A percentile compares a stretch with the other conserved stretches of the same genome.
phyloP scores from a whole-genome alignment of 23 tunicate genomes.

The Trididemnum nubilum region DNA sequence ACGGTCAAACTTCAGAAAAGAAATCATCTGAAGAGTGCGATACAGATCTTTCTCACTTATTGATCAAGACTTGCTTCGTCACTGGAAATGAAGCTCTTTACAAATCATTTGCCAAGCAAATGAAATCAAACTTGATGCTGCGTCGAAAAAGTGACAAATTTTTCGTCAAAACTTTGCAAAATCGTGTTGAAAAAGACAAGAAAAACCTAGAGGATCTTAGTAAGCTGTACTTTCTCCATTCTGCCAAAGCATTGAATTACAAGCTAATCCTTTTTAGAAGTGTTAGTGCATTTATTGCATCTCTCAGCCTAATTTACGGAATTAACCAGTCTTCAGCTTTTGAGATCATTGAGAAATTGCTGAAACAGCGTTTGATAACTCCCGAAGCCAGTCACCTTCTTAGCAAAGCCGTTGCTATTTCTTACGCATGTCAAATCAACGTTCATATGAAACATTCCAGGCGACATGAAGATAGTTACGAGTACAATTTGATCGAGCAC shows the following conservation, averaged over 20 bases:
- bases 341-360: slow-evolving; percentile 11
- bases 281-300: not conserved
- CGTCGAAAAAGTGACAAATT: not conserved
- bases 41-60: not conserved
- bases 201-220: not conserved
- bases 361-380: not conserved
- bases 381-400: not conserved
- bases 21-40: not conserved
- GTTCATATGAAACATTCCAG: not conserved
- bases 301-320: not conserved
- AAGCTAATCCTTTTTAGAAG: not conserved
- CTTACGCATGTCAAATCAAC: not conserved
- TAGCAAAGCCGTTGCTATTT: not conserved
- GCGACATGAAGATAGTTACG: not conserved
- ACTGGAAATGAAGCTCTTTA: slow-evolving; percentile 8
- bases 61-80: not conserved
- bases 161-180: not conserved
- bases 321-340: not conserved
- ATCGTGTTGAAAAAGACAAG: not conserved
- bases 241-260: not conserved
- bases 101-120: not conserved
- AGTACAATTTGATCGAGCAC: not conserved
- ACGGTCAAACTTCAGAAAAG: not conserved
- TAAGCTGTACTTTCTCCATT: slow-evolving; percentile 7
- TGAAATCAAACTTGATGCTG: not conserved